Conservation (phyloP, 2,888 invertebrate genomes). For the Tetanocera ferruginea region DNA sequence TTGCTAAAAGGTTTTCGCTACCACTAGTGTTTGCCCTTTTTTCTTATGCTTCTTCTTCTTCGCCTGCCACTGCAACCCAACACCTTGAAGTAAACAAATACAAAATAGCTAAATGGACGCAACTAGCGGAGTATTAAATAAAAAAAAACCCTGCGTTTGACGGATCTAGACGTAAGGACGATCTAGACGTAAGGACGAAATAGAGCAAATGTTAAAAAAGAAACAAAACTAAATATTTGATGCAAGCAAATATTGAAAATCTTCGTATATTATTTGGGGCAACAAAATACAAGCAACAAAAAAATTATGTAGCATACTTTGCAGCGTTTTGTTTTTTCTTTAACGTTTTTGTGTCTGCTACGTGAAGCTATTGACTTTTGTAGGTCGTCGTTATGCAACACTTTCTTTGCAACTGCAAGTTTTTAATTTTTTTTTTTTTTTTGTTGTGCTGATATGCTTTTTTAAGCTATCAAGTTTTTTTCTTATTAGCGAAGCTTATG, state of each 20-base stretch:
- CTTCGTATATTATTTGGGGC: slow-evolving; percentile 38
- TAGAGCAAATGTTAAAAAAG: background rate
- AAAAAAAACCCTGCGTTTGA: background rate
- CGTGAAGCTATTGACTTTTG: slow-evolving; percentile 21
- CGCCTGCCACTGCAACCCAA: background rate
- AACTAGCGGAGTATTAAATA: background rate
- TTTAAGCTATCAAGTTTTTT: background rate
- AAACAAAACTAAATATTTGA: slow-evolving; percentile 35
- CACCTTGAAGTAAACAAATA: background rate
- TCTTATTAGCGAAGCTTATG: background rate
- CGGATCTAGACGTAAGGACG: no score
- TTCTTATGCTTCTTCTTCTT: background rate
- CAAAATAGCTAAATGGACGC: background rate
- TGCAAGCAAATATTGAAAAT: slow-evolving; percentile 39
- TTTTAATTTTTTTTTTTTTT: background rate
- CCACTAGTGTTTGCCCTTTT: slow-evolving; percentile 2
- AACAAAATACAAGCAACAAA: background rate
- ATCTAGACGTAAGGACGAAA: no score
- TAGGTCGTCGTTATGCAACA: background rate
- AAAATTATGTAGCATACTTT: background rate
- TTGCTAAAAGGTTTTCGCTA: slow-evolving; percentile 59
- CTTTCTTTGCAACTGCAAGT: background rate
- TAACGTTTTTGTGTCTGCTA: background rate
- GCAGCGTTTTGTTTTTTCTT: background rate
- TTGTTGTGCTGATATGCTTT: background rate